Conservation (phyloP, 2,797 vertebrate genomes). For the Balearica regulorum region DNA sequence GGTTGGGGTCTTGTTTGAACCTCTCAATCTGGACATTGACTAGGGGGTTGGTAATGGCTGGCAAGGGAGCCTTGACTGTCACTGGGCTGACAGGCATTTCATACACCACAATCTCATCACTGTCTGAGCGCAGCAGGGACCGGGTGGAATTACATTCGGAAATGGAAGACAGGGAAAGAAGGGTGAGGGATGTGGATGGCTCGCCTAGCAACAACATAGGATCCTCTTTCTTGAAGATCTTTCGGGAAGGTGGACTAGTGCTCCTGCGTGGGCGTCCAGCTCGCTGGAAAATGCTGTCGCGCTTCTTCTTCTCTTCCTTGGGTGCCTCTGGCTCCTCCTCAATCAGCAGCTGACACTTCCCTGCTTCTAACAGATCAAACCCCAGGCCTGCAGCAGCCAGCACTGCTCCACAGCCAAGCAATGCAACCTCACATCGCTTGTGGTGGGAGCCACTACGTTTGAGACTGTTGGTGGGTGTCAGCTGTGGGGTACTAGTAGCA, state of each 20-base stretch:
- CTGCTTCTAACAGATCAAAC: conserved; percentile 83
- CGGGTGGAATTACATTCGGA: conserved; percentile 96
- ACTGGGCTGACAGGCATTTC: conserved; percentile 79
- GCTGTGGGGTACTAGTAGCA: conserved; percentile 81
- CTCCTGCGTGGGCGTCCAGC: conserved; percentile 82
- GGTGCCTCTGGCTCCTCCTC: conserved; percentile 76
- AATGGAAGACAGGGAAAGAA: conserved; percentile 91
- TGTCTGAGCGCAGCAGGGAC: conserved; percentile 89
- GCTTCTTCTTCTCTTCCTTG: conserved; percentile 86
- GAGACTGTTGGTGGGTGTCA: conserved; percentile 84
- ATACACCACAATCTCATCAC: conserved; percentile 87
- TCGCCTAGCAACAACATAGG: conserved; percentile 71
- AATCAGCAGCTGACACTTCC: conserved; percentile 74
- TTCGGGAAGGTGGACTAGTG: conserved; percentile 88
- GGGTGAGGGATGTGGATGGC: conserved; percentile 83
- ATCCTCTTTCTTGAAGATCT: conserved; percentile 87
- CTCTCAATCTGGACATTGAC: conserved; percentile 93
- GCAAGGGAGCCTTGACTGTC: conserved; percentile 69
- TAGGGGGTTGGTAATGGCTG: conserved; percentile 82
- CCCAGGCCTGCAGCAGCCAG: conserved; percentile 91
- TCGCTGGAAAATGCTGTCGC: conserved; percentile 91
- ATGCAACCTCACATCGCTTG: conserved; percentile 86
- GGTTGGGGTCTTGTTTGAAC: conserved; percentile 92
- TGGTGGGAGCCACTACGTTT: conserved; percentile 81
- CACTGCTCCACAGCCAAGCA: conserved; percentile 90